Conservation (phyloP, 2,888 invertebrate genomes). For the Erebia epiphron region DNA sequence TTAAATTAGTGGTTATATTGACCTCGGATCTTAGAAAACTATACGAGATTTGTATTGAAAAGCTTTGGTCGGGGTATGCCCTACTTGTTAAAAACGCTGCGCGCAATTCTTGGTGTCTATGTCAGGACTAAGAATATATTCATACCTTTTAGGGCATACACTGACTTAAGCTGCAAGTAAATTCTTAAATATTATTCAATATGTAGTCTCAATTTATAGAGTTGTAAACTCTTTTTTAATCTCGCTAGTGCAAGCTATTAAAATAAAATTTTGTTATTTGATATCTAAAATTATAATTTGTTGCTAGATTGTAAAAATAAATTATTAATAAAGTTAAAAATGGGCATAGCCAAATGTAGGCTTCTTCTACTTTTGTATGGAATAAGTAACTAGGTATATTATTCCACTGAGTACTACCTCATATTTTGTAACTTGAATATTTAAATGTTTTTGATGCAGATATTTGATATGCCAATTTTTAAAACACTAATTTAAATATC, state of each 20-base stretch:
- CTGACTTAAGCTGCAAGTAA: not conserved
- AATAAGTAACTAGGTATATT: no score
- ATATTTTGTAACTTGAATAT: slow-evolving; percentile 8
- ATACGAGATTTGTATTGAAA: not conserved
- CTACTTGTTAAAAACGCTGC: not conserved
- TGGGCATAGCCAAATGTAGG: not conserved
- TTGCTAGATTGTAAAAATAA: not conserved
- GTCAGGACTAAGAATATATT: no score
- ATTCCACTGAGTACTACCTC: not conserved
- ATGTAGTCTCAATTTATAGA: not conserved
- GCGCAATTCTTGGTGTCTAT: no score
- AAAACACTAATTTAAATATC: not conserved
- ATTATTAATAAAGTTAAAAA: not conserved
- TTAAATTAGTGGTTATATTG: not conserved
- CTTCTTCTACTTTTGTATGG: not conserved
- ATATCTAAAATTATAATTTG: not conserved
- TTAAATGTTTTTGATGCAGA: not conserved
- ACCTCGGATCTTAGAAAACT: not conserved
- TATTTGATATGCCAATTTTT: slow-evolving; percentile 1
- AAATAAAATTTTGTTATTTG: not conserved
- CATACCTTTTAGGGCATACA: no score
- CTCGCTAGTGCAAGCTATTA: not conserved
- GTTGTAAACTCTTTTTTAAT: not conserved
- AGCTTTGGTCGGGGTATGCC: not conserved
- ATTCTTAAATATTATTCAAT: not conserved